Conservation (phyloP, 2,113 vertebrate species). For the Nymphicus hollandicus region DNA sequence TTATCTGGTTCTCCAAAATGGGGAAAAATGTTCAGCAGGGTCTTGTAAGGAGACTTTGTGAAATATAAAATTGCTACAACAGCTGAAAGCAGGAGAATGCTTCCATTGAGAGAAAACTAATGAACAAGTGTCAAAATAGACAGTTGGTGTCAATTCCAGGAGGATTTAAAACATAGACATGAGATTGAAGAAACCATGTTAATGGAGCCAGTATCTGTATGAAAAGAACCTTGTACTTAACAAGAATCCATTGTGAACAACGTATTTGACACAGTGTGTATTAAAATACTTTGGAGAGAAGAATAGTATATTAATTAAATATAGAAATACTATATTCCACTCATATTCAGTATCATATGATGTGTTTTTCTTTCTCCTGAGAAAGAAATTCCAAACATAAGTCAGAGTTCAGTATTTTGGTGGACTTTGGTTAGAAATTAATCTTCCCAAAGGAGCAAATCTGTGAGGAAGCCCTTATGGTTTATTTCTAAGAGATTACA, state of each 20-base stretch:
- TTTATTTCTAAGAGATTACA: background rate
- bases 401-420: background rate
- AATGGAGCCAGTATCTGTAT: slow-evolving; percentile 10
- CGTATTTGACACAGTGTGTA: background rate
- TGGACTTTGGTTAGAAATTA: background rate
- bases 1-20: background rate
- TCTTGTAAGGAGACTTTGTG: background rate
- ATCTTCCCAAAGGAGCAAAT: background rate
- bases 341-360: background rate
- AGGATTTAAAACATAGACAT: slow-evolving; percentile 57
- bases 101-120: slow-evolving; percentile 59
- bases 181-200: background rate
- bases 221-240: slow-evolving; percentile 32
- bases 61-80: slow-evolving; percentile 50
- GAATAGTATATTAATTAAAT: background rate
- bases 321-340: background rate
- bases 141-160: slow-evolving; percentile 62
- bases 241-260: slow-evolving; percentile 24
- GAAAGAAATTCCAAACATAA: slow-evolving; percentile 7
- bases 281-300: slow-evolving; percentile 21
- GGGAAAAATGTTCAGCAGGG: background rate
- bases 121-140: slow-evolving; percentile 55
- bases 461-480: background rate
- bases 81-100: slow-evolving; percentile 65
- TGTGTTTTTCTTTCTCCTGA: background rate